A percentile compares a stretch with the other conserved stretches of the same genome.
phyloP scores from a whole-genome alignment of 53 echinoderm and acorn worm species.

The Crossaster papposus region DNA sequence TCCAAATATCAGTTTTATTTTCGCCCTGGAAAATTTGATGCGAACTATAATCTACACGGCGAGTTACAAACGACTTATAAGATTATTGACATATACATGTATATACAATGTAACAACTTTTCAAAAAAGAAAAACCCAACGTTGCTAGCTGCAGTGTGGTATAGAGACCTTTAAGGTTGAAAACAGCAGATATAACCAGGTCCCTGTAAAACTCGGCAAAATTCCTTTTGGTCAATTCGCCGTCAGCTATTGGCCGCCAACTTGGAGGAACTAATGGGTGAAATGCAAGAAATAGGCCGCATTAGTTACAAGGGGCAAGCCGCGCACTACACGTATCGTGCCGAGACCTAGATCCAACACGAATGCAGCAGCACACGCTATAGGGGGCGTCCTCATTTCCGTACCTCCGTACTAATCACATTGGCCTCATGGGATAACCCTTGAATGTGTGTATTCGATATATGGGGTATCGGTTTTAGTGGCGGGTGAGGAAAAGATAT shows the following conservation, averaged over 20 bases:
- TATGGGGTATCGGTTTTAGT: neutral
- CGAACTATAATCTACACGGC: too few relatives aligned
- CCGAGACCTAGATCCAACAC: conserved; percentile 37
- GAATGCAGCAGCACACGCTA: conserved; percentile 21
- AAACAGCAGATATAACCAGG: too few relatives aligned
- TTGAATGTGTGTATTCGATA: neutral
- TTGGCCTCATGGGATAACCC: neutral
- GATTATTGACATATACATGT: too few relatives aligned
- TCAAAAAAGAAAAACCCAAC: too few relatives aligned
- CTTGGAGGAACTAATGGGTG: neutral
- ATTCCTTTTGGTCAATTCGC: conserved; percentile 28
- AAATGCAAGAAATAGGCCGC: conserved; percentile 6
- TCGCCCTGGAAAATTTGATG: too few relatives aligned
- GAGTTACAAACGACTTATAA: too few relatives aligned
- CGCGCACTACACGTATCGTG: neutral
- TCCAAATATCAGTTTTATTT: too few relatives aligned
- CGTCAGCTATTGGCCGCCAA: neutral
- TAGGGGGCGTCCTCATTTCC: neutral
- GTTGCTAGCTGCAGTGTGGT: too few relatives aligned
- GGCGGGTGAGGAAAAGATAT: neutral
- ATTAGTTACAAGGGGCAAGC: neutral
- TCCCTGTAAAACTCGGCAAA: neutral
- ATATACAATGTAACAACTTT: too few relatives aligned
- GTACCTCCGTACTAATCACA: conserved; percentile 2
- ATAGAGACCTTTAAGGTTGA: too few relatives aligned